Base-by-base conservation (phyloP, 2,888 invertebrate species). In the Aleiodes leptofemur region DNA sequence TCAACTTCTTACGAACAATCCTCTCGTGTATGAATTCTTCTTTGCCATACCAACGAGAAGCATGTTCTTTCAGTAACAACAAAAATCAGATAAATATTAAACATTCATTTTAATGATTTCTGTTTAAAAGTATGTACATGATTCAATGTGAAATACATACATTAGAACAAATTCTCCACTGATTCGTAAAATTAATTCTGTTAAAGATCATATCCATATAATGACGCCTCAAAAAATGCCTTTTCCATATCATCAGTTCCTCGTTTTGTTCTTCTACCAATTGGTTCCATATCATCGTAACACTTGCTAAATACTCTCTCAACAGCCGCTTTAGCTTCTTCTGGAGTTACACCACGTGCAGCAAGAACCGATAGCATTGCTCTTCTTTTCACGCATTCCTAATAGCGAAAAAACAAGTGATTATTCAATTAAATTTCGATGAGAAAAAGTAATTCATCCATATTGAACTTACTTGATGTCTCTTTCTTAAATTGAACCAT, bases 261-360 rank as follows among this genome's bases (percentile, higher is more conserved):
- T 76, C 95, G 91, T 80, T 94, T 91, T 78, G 95, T 91, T 78
- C 96, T 90, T 80, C 96, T 91, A 0, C 98, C 98, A 68, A 98
- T 92, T 0, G 98, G 98, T 87, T 98, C 98, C 82, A 98, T 91
- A 89, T 98, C 98, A 23, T 93, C 93, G 86, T 98, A 98, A 88
- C 98, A 98, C 87, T 94, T 95, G 0, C 94, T 92, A 90, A 98
- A 98, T 0, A 98, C 98, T 84, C 94, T 92, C 81, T 98, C 95
- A 31, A 98, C 95, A 0, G 95, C 93, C 38, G 92, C 92, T 14
- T 92, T 90, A 0, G 97, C 98, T 86, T 96, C 94, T 68, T 91
- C 91, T 76, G 92, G 90, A 0, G 92, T 91, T 16, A 98, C 93
- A 83, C 95, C 93, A 72, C 97, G 92, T 0, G 96, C 96, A 66